Evolutionary conservation across 2,888 invertebrate species (phyloP).

Genomic region (Lasioglossum oenotherae): DNA sequence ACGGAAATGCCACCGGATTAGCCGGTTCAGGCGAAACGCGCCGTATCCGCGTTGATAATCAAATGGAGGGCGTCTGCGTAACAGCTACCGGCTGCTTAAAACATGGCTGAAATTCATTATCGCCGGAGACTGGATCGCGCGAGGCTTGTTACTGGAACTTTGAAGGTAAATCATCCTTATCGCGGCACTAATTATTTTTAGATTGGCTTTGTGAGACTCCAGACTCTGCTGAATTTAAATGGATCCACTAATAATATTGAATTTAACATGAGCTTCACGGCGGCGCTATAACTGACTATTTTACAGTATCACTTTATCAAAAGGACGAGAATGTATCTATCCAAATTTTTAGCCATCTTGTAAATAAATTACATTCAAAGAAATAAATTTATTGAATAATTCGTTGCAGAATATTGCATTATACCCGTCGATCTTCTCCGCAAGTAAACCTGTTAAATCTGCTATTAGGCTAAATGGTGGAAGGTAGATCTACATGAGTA

Average conservation of each 20-base stretch:
- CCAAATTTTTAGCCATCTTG: too few species aligned
- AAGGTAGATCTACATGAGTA: too few species aligned
- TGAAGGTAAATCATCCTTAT: background rate
- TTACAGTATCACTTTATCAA: too few species aligned
- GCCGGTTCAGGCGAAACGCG: constrained; percentile 45
- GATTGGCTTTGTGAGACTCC: background rate
- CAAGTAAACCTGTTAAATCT: background rate
- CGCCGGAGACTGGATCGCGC: background rate
- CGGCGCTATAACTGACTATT: too few species aligned
- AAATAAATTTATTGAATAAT: too few species aligned
- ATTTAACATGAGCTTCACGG: background rate
- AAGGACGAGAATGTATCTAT: too few species aligned
- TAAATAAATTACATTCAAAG: too few species aligned
- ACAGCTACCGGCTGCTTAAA: constrained; percentile 25
- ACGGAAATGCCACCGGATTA: constrained; percentile 59
- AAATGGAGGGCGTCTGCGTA: constrained; percentile 37
- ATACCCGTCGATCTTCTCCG: background rate
- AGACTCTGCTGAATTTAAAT: background rate
- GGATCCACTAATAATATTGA: background rate
- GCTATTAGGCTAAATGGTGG: too few species aligned
- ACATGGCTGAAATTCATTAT: constrained; percentile 14
- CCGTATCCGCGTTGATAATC: constrained; percentile 37
- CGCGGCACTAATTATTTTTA: background rate
- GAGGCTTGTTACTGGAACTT: background rate
- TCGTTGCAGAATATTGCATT: too few species aligned